These are phyloP conservation scores for Malacoraja senta DNA, from an alignment of 2,797 vertebrate species.

Conservation along the genomic window DNA sequence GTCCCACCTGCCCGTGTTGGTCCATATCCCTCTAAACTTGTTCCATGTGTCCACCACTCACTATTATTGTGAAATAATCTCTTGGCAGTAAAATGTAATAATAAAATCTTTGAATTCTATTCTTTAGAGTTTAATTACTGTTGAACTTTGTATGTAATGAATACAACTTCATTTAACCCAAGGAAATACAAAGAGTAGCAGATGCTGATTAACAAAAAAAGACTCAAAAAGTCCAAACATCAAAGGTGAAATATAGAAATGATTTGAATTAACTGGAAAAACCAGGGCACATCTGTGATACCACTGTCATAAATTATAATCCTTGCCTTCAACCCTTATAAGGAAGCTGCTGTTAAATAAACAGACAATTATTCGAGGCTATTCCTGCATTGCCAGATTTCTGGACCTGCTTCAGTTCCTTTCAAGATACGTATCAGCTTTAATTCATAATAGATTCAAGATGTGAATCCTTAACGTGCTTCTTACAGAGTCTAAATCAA, in stretches of 20 bases:
- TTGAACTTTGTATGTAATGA: too few relatives aligned
- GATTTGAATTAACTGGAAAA: background rate
- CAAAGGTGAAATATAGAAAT: background rate
- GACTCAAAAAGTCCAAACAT: background rate
- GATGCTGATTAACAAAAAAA: too few relatives aligned
- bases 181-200: too few relatives aligned
- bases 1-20: too few relatives aligned
- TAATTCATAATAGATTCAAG: background rate
- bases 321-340: background rate
- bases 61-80: too few relatives aligned
- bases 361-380: background rate
- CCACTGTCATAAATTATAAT: background rate
- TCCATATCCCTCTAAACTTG: too few relatives aligned
- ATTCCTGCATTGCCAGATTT: background rate
- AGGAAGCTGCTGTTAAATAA: background rate
- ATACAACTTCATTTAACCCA: too few relatives aligned
- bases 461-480: background rate
- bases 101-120: too few relatives aligned
- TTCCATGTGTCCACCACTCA: too few relatives aligned
- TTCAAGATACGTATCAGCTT: background rate
- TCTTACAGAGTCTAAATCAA: background rate
- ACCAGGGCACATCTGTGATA: background rate
- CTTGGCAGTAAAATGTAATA: too few relatives aligned
- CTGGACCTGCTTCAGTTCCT: background rate
- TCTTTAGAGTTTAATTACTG: too few relatives aligned